Percentiles rank a stretch among this genome's conserved stretches.
These are phyloP conservation scores for Varroa destructor DNA, from an alignment of 1,140 invertebrate species.

Conservation along the genomic window DNA sequence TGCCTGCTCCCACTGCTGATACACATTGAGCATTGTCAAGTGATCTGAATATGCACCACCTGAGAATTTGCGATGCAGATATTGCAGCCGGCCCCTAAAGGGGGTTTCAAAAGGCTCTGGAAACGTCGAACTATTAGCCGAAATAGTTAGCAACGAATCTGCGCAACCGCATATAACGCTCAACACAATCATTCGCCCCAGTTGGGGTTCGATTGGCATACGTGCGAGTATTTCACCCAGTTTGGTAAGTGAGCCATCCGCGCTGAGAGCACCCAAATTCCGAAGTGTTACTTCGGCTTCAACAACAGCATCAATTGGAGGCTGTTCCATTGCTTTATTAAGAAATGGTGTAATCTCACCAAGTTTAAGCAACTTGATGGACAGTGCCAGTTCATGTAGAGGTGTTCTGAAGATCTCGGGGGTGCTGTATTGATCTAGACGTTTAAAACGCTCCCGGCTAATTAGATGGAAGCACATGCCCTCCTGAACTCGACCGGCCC, in stretches of 20 bases:
- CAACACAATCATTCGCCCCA: constrained; percentile 88
- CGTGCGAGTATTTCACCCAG: constrained; percentile 80
- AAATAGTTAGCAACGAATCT: constrained; percentile 78
- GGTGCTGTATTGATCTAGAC: constrained; percentile 73
- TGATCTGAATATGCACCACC: constrained; percentile 82
- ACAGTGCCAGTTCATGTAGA: constrained; percentile 71
- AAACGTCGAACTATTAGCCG: constrained; percentile 80
- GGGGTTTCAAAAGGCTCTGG: constrained; percentile 65
- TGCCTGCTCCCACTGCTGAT: constrained; percentile 70
- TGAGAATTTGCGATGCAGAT: constrained; percentile 64
- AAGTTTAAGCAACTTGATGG: constrained; percentile 69
- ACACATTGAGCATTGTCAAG: constrained; percentile 82
- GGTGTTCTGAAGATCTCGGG: constrained; percentile 93
- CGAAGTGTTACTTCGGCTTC: constrained; percentile 59
- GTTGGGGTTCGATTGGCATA: constrained; percentile 73
- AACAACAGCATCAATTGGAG: constrained; percentile 81
- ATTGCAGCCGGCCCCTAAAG: constrained; percentile 48
- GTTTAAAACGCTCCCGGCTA: constrained; percentile 46
- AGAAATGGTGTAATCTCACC: constrained; percentile 81
- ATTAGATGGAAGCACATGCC: constrained; percentile 82
- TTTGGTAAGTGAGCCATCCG: constrained; percentile 68
- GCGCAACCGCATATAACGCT: constrained; percentile 48
- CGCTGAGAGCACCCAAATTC: constrained; percentile 67
- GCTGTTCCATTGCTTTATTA: constrained; percentile 81
- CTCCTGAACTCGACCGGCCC: constrained; percentile 71